Evolutionary conservation across 2,797 vertebrate genomes (phyloP), one percentile per base, ranked within the genome.

Genomic region (Galago senegalensis): DNA sequence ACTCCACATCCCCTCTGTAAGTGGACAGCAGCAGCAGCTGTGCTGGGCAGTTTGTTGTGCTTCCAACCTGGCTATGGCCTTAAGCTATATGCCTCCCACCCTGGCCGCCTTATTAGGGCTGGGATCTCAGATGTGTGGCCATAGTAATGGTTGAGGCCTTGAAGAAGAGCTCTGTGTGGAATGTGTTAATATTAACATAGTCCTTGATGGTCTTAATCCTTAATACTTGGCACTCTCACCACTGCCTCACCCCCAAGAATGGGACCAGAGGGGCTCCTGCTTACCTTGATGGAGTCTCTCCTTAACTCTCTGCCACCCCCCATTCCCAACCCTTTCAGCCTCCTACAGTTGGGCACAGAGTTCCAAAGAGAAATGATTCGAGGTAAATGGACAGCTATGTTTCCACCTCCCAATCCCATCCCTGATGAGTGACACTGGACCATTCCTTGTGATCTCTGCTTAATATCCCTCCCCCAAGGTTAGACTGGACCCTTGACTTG

Each of bases 151-250:
- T 18, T 0, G 2, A 49, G 23, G 13, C 61, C 65, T 84, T 67
- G 1, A 18, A 79, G 58, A 63, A 53, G 27, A 73, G 31, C 37
- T 8, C 58, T 13, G 0, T 0, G 1, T n/a, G 43, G 21, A 61
- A n/a, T 2, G 17, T 0, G 0, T 40, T 49, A 9, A 34, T 53
- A 53, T 53, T 53, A 53, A 53, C 16, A 16, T 25, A 0, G 31
- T 40, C 40, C 76, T 63, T 11, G 53, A 0, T 3, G 0, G n/a
- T 58, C 61, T 86, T 12, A 4, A 1, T 17, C 27, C 67, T 67
- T 31, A 16, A 37, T 60, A 46, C n/a, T 61, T 34, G 29, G 58
- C 12, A 1, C 16, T 53, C 29, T 77, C 53, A 23, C 40, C 7
- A 27, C 65, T 56, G 34, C 37, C 5, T 63, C 49, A 61, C 11